Percentiles rank a stretch among this genome's conserved stretches.
These are phyloP conservation scores for Doris montereyensis DNA, from an alignment of 2,888 invertebrate species.

Conservation along the genomic window DNA sequence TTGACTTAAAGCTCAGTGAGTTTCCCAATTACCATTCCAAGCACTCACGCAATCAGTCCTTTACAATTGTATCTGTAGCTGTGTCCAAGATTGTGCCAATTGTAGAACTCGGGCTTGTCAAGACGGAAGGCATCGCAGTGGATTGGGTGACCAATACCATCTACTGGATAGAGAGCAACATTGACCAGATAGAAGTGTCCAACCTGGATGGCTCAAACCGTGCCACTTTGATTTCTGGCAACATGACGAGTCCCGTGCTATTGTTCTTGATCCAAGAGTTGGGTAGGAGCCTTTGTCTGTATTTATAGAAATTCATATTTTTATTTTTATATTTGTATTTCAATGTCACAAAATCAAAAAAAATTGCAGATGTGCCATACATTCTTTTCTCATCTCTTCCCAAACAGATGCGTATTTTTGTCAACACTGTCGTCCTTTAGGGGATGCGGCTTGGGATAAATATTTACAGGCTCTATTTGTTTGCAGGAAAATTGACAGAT, in stretches of 20 bases:
- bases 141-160: conserved; percentile 74
- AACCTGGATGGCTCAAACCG: conserved; percentile 77
- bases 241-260: conserved; percentile 88
- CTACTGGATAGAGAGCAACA: conserved; percentile 75
- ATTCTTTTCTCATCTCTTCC: too few relatives aligned
- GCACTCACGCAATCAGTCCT: too few relatives aligned
- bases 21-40: too few relatives aligned
- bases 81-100: conserved; percentile 84
- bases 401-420: too few relatives aligned
- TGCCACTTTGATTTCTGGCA: conserved; percentile 85
- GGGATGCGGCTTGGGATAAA: too few relatives aligned
- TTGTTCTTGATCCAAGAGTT: conserved; percentile 87
- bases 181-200: conserved; percentile 74
- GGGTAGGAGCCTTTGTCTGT: conserved; percentile 78
- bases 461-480: too few relatives aligned
- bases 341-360: background rate
- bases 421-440: too few relatives aligned
- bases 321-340: background rate
- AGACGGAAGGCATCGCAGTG: conserved; percentile 82
- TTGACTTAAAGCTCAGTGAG: too few relatives aligned
- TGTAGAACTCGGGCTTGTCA: conserved; percentile 86
- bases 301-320: background rate
- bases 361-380: background rate
- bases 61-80: too few relatives aligned
- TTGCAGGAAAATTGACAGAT: too few relatives aligned